Evolutionary conservation across 1,140 invertebrate species (phyloP).

Genomic region (Rhyzopertha dominica): DNA sequence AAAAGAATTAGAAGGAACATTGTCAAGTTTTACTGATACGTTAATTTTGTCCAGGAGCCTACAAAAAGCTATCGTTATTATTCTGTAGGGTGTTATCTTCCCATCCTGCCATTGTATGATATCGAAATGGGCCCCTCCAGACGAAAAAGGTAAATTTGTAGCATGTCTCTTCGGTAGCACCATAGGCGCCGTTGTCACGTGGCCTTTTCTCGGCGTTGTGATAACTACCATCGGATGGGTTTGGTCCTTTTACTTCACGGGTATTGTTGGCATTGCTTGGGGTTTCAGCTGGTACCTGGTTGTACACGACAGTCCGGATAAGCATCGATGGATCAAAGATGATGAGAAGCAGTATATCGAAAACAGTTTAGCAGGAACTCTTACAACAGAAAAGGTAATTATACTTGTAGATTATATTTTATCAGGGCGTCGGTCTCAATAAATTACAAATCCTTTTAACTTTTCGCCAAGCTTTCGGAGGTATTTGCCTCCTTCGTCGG

Average conservation of each 20-base stretch:
- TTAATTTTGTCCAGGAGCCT: too few relatives aligned
- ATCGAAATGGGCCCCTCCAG: conserved; percentile 65
- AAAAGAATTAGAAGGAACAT: too few relatives aligned
- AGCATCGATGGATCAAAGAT: conserved; percentile 70
- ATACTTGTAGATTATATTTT: not conserved
- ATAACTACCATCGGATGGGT: conserved; percentile 63
- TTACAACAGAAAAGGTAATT: conserved; percentile 50
- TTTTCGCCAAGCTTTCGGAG: too few relatives aligned
- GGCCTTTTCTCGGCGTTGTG: conserved; percentile 60
- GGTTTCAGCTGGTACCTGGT: conserved; percentile 38
- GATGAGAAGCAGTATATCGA: conserved; percentile 73
- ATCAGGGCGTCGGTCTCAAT: too few relatives aligned
- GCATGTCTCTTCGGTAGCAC: conserved; percentile 66
- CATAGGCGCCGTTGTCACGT: conserved; percentile 66
- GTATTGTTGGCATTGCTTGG: conserved; percentile 13
- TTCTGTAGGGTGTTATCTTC: conserved; percentile 68
- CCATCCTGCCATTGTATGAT: conserved; percentile 65
- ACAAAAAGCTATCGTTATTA: too few relatives aligned
- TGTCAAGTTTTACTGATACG: too few relatives aligned
- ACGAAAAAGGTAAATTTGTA: conserved; percentile 68
- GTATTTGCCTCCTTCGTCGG: too few relatives aligned
- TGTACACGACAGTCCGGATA: conserved; percentile 64
- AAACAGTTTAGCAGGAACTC: conserved; percentile 51
- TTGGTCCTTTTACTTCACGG: conserved; percentile 22
- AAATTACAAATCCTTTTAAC: too few relatives aligned